Conservation (phyloP, 2,113 vertebrate genomes). For the Otocyon megalotis region DNA sequence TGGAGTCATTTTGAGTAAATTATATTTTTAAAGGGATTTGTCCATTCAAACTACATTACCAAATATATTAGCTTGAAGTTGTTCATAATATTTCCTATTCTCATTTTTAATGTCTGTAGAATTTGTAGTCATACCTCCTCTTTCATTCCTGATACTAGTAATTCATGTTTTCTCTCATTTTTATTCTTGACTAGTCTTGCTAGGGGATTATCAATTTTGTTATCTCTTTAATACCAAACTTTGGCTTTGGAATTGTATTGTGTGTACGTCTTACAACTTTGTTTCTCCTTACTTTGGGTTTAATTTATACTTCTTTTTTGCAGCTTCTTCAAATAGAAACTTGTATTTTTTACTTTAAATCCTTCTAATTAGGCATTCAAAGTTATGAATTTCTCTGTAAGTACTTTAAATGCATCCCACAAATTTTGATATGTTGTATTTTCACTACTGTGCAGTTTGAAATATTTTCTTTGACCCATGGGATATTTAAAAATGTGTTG, state of each 20-base stretch:
- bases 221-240: background rate
- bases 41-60: background rate
- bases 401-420: background rate
- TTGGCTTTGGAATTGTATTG: background rate
- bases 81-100: background rate
- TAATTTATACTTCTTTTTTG: background rate
- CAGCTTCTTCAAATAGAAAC: background rate
- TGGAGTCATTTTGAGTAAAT: background rate
- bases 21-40: background rate
- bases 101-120: background rate
- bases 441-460: background rate
- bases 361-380: background rate
- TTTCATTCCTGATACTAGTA: background rate
- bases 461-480: background rate
- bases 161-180: background rate
- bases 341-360: background rate
- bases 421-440: background rate
- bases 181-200: background rate
- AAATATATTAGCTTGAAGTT: background rate
- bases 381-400: background rate
- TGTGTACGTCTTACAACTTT: background rate
- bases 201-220: background rate
- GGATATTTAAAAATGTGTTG: background rate
- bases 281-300: background rate
- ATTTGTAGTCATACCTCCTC: background rate